Percentiles rank a stretch among this genome's conserved stretches.
Evolutionary conservation across 2,797 vertebrate species (phyloP).

Genomic region (Setipinna tenuifilis): DNA sequence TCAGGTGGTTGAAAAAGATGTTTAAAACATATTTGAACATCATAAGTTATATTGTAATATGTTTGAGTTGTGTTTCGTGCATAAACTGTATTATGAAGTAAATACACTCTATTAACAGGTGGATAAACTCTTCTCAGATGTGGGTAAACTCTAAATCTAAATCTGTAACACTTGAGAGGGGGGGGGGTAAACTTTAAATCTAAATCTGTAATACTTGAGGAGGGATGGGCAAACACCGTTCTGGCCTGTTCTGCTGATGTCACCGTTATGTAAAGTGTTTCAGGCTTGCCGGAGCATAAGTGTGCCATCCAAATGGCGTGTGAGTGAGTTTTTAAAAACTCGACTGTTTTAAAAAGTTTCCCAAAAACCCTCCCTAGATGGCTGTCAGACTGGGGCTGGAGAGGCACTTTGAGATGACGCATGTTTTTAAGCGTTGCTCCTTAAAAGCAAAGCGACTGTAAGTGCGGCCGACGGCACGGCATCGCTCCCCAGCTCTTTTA

Average conservation of each 20-base stretch:
- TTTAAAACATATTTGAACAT: too few relatives aligned
- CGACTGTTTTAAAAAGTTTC: neutral
- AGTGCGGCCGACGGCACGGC: neutral
- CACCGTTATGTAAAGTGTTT: neutral
- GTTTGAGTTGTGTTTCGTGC: too few relatives aligned
- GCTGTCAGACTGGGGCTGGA: neutral
- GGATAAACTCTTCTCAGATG: too few relatives aligned
- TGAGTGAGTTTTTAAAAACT: neutral
- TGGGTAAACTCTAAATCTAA: too few relatives aligned
- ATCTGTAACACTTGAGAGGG: too few relatives aligned
- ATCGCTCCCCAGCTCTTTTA: neutral
- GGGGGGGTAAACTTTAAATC: too few relatives aligned
- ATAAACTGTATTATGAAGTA: too few relatives aligned
- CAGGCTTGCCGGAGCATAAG: neutral
- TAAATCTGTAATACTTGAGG: too few relatives aligned
- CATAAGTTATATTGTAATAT: too few relatives aligned
- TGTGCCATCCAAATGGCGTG: neutral
- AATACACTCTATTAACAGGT: too few relatives aligned
- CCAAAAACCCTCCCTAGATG: neutral
- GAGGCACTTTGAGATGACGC: constrained; percentile 6
- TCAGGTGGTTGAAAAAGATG: too few relatives aligned
- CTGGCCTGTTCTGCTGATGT: neutral
- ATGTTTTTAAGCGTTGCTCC: neutral
- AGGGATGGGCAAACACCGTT: too few relatives aligned
- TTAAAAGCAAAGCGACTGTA: constrained; percentile 16